Conservation (phyloP, 2,113 vertebrate genomes). For the Ictalurus furcatus region DNA sequence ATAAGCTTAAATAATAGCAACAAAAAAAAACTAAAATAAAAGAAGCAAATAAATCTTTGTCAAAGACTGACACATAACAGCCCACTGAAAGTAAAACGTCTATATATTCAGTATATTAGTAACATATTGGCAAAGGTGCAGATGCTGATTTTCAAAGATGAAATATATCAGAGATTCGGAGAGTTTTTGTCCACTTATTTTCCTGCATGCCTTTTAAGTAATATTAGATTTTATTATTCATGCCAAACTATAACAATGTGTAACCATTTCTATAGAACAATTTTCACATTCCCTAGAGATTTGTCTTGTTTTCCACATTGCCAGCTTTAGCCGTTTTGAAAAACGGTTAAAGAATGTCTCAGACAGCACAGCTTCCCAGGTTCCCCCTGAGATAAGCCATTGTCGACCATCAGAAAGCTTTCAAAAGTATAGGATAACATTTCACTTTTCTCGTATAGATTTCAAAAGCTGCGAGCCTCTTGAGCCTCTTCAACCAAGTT, state of each 20-base stretch:
- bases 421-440: slow-evolving; percentile 61
- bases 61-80: not conserved
- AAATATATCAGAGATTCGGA: slow-evolving; percentile 44
- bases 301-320: slow-evolving; percentile 66
- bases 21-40: not conserved
- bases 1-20: not conserved
- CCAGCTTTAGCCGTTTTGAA: slow-evolving; percentile 63
- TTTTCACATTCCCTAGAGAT: slow-evolving; percentile 64
- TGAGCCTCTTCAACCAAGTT: slow-evolving; percentile 14
- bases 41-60: not conserved
- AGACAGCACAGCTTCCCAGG: slow-evolving; percentile 71
- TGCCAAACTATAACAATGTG: slow-evolving; percentile 59
- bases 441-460: slow-evolving; percentile 72
- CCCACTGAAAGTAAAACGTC: not conserved
- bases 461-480: slow-evolving; percentile 47
- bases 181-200: slow-evolving; percentile 42
- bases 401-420: slow-evolving; percentile 56
- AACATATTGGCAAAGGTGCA: slow-evolving; percentile 15
- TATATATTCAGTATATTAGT: not conserved
- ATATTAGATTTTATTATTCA: slow-evolving; percentile 65
- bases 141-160: slow-evolving; percentile 25
- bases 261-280: slow-evolving; percentile 61
- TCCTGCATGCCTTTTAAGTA: slow-evolving; percentile 64
- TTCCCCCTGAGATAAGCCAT: slow-evolving; percentile 63
- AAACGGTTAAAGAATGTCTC: slow-evolving; percentile 67